Evolutionary conservation across 2,113 vertebrate genomes (phyloP).

Genomic region (Muscicapa adusta): DNA sequence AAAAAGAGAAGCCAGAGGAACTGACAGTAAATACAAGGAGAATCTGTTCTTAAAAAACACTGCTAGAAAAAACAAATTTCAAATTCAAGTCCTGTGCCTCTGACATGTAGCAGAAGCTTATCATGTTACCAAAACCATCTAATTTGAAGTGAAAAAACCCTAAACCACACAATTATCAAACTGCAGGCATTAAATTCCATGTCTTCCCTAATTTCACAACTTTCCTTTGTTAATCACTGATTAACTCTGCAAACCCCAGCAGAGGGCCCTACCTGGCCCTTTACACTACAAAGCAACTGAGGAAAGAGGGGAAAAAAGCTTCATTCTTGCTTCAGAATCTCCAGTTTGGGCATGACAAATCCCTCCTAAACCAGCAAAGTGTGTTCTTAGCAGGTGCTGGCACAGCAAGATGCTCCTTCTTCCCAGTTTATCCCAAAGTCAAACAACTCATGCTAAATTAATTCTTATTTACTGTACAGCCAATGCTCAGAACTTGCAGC

Average conservation of each 20-base stretch:
- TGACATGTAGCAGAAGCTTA: background rate
- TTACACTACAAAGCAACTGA: background rate
- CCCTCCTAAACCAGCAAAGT: background rate
- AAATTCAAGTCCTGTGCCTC: background rate
- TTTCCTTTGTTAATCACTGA: background rate
- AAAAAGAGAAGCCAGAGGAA: background rate
- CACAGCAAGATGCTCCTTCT: background rate
- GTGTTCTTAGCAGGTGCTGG: background rate
- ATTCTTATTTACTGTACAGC: background rate
- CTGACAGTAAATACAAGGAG: too few species aligned
- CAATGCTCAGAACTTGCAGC: background rate
- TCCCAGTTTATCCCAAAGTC: background rate
- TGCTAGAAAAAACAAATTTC: background rate
- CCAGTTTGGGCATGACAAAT: background rate
- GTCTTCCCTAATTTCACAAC: background rate
- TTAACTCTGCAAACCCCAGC: background rate
- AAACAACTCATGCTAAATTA: background rate
- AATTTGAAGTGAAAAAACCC: background rate
- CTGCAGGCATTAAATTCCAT: background rate
- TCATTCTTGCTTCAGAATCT: background rate
- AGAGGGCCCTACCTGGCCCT: background rate
- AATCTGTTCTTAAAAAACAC: background rate
- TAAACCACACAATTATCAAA: background rate
- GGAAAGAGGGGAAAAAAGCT: background rate
- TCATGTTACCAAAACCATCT: background rate